Conservation (phyloP, 2,797 vertebrate genomes). For the Anabacerthia variegaticeps region DNA sequence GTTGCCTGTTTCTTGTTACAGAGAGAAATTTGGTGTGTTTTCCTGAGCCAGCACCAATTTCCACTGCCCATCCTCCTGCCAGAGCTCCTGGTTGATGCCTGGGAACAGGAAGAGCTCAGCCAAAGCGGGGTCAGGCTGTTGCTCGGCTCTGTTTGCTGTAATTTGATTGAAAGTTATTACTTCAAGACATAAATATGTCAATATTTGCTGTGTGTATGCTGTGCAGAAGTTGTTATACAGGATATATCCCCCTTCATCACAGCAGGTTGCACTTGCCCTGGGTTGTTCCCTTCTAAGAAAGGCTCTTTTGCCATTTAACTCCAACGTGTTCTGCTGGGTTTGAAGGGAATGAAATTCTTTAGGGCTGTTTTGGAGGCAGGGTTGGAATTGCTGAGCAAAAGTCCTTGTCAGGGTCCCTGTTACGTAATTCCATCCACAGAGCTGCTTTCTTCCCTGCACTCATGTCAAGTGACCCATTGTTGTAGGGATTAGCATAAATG, state of each 20-base stretch:
- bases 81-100: neutral
- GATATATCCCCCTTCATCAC: neutral
- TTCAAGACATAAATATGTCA: neutral
- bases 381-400: neutral
- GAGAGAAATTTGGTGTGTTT: neutral
- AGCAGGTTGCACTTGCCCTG: neutral
- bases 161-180: neutral
- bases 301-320: neutral
- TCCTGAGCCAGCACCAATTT: neutral
- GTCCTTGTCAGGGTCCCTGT: neutral
- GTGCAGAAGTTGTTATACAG: neutral
- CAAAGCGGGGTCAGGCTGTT: neutral
- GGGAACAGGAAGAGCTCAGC: neutral
- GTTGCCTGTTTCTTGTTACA: neutral
- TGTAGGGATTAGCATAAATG: conserved; percentile 17
- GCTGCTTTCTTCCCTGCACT: conserved; percentile 18
- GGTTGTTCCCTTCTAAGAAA: neutral
- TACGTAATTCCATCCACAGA: neutral
- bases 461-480: conserved; percentile 29
- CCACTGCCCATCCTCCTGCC: neutral
- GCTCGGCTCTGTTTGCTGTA: neutral
- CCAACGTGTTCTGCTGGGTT: neutral
- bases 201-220: neutral
- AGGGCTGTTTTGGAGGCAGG: neutral
- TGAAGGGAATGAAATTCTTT: neutral